A percentile compares a stretch with the other conserved stretches of the same genome.
These are phyloP conservation scores for Idris sp. DNA, from an alignment of 1,140 invertebrate species.

Conservation along the genomic window DNA sequence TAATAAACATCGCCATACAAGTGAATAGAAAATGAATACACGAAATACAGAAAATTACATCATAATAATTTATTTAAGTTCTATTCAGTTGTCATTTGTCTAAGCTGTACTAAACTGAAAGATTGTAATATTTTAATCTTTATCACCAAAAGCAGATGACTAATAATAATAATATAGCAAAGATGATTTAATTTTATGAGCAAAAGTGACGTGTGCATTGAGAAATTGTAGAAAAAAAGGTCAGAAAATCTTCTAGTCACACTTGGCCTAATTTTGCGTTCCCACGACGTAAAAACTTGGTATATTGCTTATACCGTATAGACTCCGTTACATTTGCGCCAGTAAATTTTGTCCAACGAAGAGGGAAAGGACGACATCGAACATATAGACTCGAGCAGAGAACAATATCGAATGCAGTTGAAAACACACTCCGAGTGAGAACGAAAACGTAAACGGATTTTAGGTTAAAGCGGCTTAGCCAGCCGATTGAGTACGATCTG, in stretches of 20 bases:
- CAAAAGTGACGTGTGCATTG: constrained; percentile 1
- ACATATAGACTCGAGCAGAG: constrained; percentile 34
- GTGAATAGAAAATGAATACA: no score
- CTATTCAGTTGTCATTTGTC: no score
- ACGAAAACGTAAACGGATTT: constrained; percentile 62
- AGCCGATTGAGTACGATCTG: constrained; percentile 61
- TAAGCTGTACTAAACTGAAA: no score
- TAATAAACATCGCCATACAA: no score
- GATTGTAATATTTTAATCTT: no score
- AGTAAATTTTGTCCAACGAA: constrained; percentile 59
- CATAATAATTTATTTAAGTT: no score
- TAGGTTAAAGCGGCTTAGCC: constrained; percentile 63
- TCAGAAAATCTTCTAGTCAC: constrained; percentile 41
- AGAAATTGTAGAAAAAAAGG: constrained; percentile 17
- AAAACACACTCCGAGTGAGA: constrained; percentile 47
- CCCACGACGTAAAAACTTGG: constrained; percentile 57
- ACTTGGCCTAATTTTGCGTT: constrained; percentile 53
- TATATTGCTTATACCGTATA: constrained; percentile 59
- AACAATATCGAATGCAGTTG: constrained; percentile 49
- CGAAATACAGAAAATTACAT: no score
- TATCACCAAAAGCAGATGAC: no score
- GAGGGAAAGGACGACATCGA: constrained; percentile 51
- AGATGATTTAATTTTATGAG: constrained; percentile 9
- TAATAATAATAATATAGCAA: no score
- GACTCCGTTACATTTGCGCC: constrained; percentile 56